Conservation (phyloP, 1,140 invertebrate genomes). For the Scaptomyza graminum region DNA sequence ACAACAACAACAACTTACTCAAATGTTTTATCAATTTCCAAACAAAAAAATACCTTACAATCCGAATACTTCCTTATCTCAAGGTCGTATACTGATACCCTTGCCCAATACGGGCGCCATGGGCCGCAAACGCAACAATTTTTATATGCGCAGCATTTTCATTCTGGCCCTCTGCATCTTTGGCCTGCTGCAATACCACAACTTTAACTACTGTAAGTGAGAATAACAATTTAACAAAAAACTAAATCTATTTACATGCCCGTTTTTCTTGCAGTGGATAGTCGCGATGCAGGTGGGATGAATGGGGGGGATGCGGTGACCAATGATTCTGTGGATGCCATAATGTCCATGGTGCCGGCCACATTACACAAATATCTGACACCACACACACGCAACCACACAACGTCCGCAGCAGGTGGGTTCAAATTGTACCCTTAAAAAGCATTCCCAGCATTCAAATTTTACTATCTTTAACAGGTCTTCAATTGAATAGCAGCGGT, state of each 20-base stretch:
- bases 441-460: background rate
- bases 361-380: constrained; percentile 87
- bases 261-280: constrained; percentile 48
- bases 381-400: constrained; percentile 83
- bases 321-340: constrained; percentile 86
- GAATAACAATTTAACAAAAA: too few species aligned
- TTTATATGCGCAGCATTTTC: constrained; percentile 86
- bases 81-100: constrained; percentile 77
- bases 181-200: constrained; percentile 88
- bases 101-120: constrained; percentile 81
- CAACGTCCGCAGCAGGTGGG: constrained; percentile 51
- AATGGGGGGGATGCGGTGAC: constrained; percentile 65
- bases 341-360: constrained; percentile 86
- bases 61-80: too few species aligned
- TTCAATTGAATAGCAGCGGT: constrained; percentile 49
- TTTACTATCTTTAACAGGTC: constrained; percentile 19
- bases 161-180: constrained; percentile 88
- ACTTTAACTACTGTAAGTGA: constrained; percentile 86
- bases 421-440: background rate
- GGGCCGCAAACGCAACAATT: constrained; percentile 77
- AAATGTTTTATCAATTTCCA: background rate
- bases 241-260: too few species aligned
- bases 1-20: background rate
- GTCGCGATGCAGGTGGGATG: constrained; percentile 60
- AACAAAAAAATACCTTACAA: too few species aligned